These are phyloP conservation scores for Caradrina kadenii DNA, from an alignment of 2,888 invertebrate genomes.

Conservation along the genomic window DNA sequence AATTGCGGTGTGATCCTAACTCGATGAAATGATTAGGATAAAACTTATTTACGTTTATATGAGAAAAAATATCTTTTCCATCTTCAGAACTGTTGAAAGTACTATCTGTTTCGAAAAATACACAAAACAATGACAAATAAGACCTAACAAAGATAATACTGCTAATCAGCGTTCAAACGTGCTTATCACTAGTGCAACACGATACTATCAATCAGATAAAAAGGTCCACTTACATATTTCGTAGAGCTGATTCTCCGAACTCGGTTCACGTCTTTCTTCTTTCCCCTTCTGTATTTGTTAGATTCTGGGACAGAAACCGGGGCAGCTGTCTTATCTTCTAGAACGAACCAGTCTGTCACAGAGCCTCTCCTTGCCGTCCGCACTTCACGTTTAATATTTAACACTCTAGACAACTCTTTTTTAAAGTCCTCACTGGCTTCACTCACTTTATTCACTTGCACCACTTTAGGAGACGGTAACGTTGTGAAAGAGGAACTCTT, in stretches of 20 bases:
- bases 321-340: constrained; percentile 76
- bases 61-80: neutral
- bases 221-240: constrained; percentile 84
- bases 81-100: constrained; percentile 6
- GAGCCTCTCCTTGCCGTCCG: constrained; percentile 80
- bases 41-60: no score
- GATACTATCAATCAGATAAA: constrained; percentile 53
- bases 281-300: constrained; percentile 81
- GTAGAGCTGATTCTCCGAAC: constrained; percentile 87
- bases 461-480: constrained; percentile 82
- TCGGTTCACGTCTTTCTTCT: constrained; percentile 81
- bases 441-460: constrained; percentile 81
- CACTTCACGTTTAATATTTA: constrained; percentile 73
- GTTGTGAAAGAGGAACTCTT: constrained; percentile 83
- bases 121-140: constrained; percentile 49
- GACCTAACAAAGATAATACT: constrained; percentile 39
- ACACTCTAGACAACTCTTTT: constrained; percentile 77
- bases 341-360: constrained; percentile 87
- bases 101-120: constrained; percentile 7
- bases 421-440: constrained; percentile 85
- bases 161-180: constrained; percentile 46
- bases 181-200: constrained; percentile 47
- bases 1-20: no score
- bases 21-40: no score
- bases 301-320: constrained; percentile 58